Conservation (phyloP, 2,797 vertebrate species). For the Scomberomorus guttatus region DNA sequence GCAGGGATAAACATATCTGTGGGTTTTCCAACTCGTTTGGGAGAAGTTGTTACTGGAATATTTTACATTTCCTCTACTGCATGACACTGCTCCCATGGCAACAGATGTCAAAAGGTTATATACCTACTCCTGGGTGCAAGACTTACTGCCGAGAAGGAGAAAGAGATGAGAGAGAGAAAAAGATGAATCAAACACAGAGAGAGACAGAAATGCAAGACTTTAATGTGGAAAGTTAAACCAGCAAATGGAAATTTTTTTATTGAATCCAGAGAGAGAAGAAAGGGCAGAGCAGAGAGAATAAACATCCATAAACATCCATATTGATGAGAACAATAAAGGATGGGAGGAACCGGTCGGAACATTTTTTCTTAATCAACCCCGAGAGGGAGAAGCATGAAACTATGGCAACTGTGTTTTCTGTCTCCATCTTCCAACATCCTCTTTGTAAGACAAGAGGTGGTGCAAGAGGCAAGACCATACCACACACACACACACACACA, state of each 20-base stretch:
- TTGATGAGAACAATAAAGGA: slow-evolving; percentile 60
- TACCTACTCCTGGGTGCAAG: slow-evolving; percentile 3
- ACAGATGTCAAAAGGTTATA: slow-evolving; percentile 58
- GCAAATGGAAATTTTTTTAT: slow-evolving; percentile 15
- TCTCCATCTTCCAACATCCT: slow-evolving; percentile 64
- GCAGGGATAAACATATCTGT: background rate
- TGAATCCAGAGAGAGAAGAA: slow-evolving; percentile 9
- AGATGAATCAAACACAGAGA: background rate
- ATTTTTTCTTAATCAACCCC: slow-evolving; percentile 61
- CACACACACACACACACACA: slow-evolving; percentile 18
- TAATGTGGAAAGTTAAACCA: background rate
- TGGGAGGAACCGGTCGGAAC: slow-evolving; percentile 50
- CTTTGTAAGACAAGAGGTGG: slow-evolving; percentile 54
- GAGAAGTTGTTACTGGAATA: background rate
- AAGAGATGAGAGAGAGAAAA: background rate
- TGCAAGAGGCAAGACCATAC: slow-evolving; percentile 51
- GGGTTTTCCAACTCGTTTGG: background rate
- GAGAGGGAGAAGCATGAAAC: slow-evolving; percentile 71
- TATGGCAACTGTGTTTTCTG: slow-evolving; percentile 79
- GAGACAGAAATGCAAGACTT: background rate
- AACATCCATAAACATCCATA: slow-evolving; percentile 50
- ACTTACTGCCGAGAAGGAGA: slow-evolving; percentile 28
- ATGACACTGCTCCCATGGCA: slow-evolving; percentile 40
- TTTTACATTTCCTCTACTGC: slow-evolving; percentile 18
- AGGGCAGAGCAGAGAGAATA: slow-evolving; percentile 9